phyloP scores from a whole-genome alignment of 35 echinoderm and acorn worm genomes.

The Patiria miniata region DNA sequence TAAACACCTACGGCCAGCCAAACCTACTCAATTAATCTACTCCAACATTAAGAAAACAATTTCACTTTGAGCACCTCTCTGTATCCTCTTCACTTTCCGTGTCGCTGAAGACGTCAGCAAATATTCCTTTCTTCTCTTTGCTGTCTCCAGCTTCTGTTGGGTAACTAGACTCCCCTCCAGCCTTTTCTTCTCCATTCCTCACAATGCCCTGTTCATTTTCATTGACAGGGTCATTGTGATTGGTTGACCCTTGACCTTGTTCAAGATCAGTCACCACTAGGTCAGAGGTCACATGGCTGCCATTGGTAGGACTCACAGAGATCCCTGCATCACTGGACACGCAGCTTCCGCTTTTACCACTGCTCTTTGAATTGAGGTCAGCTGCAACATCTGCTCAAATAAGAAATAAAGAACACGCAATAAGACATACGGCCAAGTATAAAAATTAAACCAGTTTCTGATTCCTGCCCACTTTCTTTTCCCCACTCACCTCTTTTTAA shows the following conservation, averaged over 20 bases:
- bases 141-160: not conserved
- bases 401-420: not conserved
- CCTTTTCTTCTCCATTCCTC: constrained; percentile 17
- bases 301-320: too few relatives aligned
- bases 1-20: too few relatives aligned
- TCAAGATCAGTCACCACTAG: not conserved
- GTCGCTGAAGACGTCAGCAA: constrained; percentile 92
- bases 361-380: too few relatives aligned
- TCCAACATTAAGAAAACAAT: too few relatives aligned
- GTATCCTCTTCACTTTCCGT: constrained; percentile 70
- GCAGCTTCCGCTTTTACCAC: too few relatives aligned
- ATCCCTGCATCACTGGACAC: not conserved
- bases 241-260: not conserved
- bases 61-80: constrained; percentile 54
- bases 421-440: too few relatives aligned
- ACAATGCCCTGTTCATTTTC: not conserved
- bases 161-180: not conserved
- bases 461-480: too few relatives aligned
- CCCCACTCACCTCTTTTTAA: too few relatives aligned
- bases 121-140: constrained; percentile 54
- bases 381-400: too few relatives aligned
- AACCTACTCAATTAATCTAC: too few relatives aligned
- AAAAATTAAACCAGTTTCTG: too few relatives aligned
- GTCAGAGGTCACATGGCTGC: not conserved
- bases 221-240: not conserved